Base-by-base conservation (phyloP, 2,888 invertebrate genomes). In the Chironomus riparius region DNA sequence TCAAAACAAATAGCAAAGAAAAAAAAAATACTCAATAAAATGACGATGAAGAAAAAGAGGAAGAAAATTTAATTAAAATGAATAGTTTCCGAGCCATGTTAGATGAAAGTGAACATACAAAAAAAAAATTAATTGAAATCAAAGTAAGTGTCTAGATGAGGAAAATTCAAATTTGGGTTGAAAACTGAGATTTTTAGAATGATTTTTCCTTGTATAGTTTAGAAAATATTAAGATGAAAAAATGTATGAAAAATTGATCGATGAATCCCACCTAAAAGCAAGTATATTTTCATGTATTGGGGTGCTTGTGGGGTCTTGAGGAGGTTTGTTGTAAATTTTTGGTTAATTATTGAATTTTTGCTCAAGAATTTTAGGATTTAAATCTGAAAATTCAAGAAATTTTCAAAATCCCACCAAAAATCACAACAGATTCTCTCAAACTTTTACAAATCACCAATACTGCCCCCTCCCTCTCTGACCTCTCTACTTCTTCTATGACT, bases 1-100 rank as follows among this genome's bases (percentile, higher is more conserved):
- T 5, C 2, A 38, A 56, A 38, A 38, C 38, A 38, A 38, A 38
- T 38, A 38, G 38, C 38, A 28, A 28, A 28, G 28, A 28, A 28
- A 38, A 38, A n/a, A n/a, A 38, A 38, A 38, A 38, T 38, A 38
- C 38, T 38, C 38, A 38, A 38, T 38, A 38, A 38, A 38, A 38
- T 4, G 38, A 38, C 38, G 38, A 38, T 38, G 38, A 38, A 38
- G 38, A 38, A 10, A 38, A 38, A 38, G 38, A 38, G 38, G 38
- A 38, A 28, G n/a, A 50, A 50, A 18, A 56, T 56, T 56, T 7
- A 56, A 56, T 56, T 15, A 56, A 18, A 56, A 56, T 18, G 13
- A 24, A 56, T 70, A 50, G 70, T 70, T 70, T 70, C 70, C 70
- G 70, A 70, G 70, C 70, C 70, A 70, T 65, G 21, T 24, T 65